Conservation (phyloP, 2,113 vertebrate genomes). For the Choloepus hoffmanni region DNA sequence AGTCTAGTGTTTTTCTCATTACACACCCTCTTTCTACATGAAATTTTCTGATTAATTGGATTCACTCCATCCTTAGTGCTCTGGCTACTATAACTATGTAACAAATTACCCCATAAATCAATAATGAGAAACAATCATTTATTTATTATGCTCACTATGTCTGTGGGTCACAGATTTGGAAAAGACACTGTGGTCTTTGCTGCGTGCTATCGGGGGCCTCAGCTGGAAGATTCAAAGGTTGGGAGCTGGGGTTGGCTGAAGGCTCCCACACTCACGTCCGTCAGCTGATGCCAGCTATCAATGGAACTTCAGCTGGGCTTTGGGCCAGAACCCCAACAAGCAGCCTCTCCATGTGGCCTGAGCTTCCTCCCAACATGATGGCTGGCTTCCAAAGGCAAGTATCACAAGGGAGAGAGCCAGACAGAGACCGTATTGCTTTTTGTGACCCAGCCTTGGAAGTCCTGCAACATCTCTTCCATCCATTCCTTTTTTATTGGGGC, state of each 20-base stretch:
- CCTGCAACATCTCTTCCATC: neutral
- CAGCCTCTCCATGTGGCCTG: neutral
- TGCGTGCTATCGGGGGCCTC: neutral
- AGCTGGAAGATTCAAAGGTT: neutral
- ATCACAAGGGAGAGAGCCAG: neutral
- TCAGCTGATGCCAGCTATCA: neutral
- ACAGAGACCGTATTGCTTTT: neutral
- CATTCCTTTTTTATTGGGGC: neutral
- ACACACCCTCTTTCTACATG: neutral
- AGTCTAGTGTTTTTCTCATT: neutral
- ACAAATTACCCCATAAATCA: neutral
- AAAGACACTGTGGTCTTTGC: neutral
- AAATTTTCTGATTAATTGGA: conserved; percentile 43
- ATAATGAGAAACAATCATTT: neutral
- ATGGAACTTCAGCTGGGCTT: neutral
- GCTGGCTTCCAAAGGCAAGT: neutral
- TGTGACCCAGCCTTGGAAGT: neutral
- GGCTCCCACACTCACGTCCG: neutral
- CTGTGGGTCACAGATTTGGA: neutral
- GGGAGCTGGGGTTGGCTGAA: neutral
- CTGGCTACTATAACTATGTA: neutral
- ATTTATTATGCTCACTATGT: neutral
- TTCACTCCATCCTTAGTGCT: neutral
- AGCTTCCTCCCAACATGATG: neutral
- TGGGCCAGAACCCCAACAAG: neutral